These are phyloP conservation scores for Nasonia longicornis DNA, from an alignment of 1,140 invertebrate genomes.

Conservation along the genomic window DNA sequence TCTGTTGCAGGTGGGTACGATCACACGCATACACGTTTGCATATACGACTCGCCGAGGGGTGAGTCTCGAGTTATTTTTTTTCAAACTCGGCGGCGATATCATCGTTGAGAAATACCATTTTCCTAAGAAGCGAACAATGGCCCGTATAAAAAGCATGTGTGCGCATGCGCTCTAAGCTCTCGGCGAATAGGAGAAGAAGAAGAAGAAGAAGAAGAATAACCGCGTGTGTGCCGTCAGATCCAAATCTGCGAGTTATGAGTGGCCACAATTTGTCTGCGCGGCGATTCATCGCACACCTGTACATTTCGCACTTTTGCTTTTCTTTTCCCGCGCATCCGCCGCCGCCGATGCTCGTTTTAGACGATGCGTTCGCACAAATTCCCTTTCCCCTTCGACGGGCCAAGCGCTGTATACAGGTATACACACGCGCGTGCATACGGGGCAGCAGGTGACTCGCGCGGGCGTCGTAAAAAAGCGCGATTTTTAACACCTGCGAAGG, in stretches of 20 bases:
- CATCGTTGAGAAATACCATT: background rate
- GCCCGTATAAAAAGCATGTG: background rate
- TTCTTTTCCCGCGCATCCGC: background rate
- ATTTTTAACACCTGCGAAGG: conserved; percentile 63
- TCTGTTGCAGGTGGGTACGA: background rate
- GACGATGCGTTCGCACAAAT: conserved; percentile 24
- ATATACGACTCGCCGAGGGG: too few relatives aligned
- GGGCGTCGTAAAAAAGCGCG: conserved; percentile 53
- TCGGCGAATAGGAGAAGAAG: background rate
- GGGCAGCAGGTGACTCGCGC: conserved; percentile 40
- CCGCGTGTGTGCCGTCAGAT: background rate
- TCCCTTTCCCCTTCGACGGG: conserved; percentile 33
- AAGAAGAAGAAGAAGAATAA: background rate
- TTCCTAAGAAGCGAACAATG: background rate
- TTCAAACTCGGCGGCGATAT: background rate
- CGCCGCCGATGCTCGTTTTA: conserved; percentile 1
- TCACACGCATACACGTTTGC: background rate
- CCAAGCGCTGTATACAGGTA: background rate
- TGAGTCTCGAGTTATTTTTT: background rate
- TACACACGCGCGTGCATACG: background rate
- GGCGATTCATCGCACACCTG: conserved; percentile 14
- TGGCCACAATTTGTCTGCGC: conserved; percentile 2
- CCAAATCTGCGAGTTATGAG: background rate
- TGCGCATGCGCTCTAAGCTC: background rate
- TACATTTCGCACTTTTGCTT: conserved; percentile 2